Evolutionary conservation across 2,888 invertebrate species (phyloP).

Genomic region (Branchipolynoe longqiensis): DNA sequence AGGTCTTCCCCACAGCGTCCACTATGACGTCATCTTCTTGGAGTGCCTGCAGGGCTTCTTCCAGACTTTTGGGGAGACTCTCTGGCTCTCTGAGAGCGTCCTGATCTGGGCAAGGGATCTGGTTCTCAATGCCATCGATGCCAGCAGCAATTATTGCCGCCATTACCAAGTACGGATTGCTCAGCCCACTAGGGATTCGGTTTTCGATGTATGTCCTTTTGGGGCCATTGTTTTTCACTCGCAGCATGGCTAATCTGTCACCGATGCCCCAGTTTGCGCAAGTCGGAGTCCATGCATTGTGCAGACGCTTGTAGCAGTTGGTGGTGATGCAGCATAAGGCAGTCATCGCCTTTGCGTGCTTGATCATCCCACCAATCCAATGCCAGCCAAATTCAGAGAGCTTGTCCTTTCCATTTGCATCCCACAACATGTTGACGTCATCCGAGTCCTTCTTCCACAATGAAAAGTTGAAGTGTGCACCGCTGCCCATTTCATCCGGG

Average conservation of each 20-base stretch:
- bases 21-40: neutral
- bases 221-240: conserved; percentile 59
- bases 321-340: conserved; percentile 65
- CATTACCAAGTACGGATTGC: conserved; percentile 64
- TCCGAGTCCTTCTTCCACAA: conserved; percentile 57
- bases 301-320: conserved; percentile 66
- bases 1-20: neutral
- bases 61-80: neutral
- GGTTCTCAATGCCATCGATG: neutral
- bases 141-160: conserved; percentile 68
- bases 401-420: conserved; percentile 29
- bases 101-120: neutral
- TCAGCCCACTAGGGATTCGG: conserved; percentile 59
- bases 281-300: conserved; percentile 36
- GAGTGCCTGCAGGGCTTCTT: neutral
- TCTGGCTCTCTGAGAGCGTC: neutral
- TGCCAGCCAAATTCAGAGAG: conserved; percentile 58
- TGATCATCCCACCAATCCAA: conserved; percentile 65
- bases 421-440: conserved; percentile 59
- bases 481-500: conserved; percentile 52
- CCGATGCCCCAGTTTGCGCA: conserved; percentile 62
- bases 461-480: conserved; percentile 66
- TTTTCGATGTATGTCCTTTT: conserved; percentile 64
- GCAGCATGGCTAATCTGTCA: conserved; percentile 33
- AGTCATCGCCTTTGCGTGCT: conserved; percentile 63